Base-by-base conservation (phyloP, 2,888 invertebrate species). In the Drosophila affinis region DNA sequence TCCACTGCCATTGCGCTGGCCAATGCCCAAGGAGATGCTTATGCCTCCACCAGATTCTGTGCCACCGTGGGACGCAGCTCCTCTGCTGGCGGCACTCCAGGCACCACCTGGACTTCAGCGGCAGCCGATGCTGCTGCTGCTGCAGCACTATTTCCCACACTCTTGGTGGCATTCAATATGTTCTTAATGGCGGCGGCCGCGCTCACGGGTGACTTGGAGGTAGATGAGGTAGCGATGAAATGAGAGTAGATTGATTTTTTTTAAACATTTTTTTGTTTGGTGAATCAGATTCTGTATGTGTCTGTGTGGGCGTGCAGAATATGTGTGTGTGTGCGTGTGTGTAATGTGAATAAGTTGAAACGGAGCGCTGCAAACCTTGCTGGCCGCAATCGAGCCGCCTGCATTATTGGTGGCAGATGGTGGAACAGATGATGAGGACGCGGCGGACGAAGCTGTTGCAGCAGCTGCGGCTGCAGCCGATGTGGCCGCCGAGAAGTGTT, bases 161-260 rank as follows among this genome's bases (percentile, higher is more conserved):
- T 90, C 80, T 90, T 90, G 27, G 91, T 91, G 70, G 90, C 90
- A 84, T 90, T 90, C 67, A 90, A 81, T 65, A 90, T 90, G 68
- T 79, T 91, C 78, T 90, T 90, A 60, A 90, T 90, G 55, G 90
- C 90, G 56, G 90, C 89, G 55, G 90, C 91, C 63, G 90, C 90
- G 62, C 90, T 91, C 52, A 90, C 90, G 53, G 91, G 88, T 62
- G 91, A 90, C 90, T 90, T 90, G 78, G 71, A 69, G 64, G 39
- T n/a, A n/a, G 71, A 57, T 60, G 68, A 72, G 72, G 53, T 76
- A 60, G 14, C 78, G 76, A 83, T 83, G 83, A 87, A 87, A 84
- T 84, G 87, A 87, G 74, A 64, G 54, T 51, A 87, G 84, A 77
- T 74, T 72, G 79, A 75, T 67, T 79, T 77, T 78, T 82, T 55